These are phyloP conservation scores for Apodemus sylvaticus DNA, from an alignment of 2,113 vertebrate species.

Conservation along the genomic window DNA sequence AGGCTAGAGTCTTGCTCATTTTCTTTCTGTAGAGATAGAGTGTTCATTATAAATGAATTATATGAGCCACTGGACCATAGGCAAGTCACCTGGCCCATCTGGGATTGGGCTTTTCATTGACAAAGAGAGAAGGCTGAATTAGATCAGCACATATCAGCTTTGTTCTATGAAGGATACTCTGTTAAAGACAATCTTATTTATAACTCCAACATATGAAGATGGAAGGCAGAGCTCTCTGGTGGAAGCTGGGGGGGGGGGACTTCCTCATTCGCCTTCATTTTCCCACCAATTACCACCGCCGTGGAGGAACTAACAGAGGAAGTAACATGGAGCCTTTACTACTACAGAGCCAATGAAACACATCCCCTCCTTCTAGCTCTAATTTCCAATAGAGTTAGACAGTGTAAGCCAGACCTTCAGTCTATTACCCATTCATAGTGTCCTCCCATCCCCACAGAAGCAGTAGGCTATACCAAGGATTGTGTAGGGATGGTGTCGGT, in stretches of 20 bases:
- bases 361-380: not conserved
- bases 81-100: not conserved
- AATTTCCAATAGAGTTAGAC: not conserved
- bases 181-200: not conserved
- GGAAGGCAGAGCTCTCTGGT: not conserved
- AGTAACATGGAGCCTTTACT: not conserved
- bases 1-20: not conserved
- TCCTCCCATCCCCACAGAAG: not conserved
- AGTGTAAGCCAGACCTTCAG: not conserved
- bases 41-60: not conserved
- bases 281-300: not conserved
- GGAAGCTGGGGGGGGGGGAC: not conserved
- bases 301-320: not conserved
- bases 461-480: not conserved
- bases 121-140: not conserved
- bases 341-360: not conserved
- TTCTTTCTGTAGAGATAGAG: not conserved
- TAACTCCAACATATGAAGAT: not conserved
- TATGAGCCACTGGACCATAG: fast-evolving
- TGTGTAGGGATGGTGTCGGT: not conserved
- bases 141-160: not conserved
- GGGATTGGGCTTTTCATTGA: not conserved
- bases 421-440: not conserved
- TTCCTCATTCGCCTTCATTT: not conserved
- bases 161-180: not conserved